Evolutionary conservation across 2,888 invertebrate species (phyloP).

Genomic region (Cataglyphis albicans): DNA sequence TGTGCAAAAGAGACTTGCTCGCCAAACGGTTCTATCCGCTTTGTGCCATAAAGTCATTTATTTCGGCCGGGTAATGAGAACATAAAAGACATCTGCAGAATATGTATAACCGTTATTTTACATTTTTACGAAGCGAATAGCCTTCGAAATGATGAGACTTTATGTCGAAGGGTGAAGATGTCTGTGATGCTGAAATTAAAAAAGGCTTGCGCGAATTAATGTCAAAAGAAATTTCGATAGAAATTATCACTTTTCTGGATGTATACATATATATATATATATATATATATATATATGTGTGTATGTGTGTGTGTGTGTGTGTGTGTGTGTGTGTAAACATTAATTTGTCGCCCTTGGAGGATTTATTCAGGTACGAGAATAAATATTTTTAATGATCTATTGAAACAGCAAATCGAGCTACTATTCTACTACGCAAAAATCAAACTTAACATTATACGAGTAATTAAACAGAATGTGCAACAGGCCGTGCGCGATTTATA

Average conservation of each 20-base stretch:
- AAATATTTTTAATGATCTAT: constrained; percentile 27
- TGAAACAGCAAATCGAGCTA: constrained; percentile 49
- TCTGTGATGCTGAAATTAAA: constrained; percentile 39
- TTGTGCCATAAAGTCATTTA: constrained; percentile 65
- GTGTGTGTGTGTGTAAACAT: not conserved
- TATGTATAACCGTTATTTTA: constrained; percentile 59
- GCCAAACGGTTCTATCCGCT: constrained; percentile 56
- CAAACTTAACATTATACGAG: constrained; percentile 54
- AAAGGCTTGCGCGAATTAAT: constrained; percentile 27
- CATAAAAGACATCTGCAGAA: constrained; percentile 63
- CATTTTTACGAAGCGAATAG: constrained; percentile 60
- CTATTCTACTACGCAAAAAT: constrained; percentile 29
- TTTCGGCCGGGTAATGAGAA: constrained; percentile 70
- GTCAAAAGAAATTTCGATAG: constrained; percentile 23
- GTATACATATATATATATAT: no score
- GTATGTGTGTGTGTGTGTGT: no score
- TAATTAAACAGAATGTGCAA: constrained; percentile 58
- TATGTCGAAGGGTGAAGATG: constrained; percentile 55
- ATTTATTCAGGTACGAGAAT: constrained; percentile 20
- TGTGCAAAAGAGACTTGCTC: constrained; percentile 25
- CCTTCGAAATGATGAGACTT: constrained; percentile 59
- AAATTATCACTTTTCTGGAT: not conserved
- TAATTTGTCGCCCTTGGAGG: not conserved
- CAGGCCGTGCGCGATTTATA: constrained; percentile 56
- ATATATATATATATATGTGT: no score